Evolutionary conservation across 2,888 invertebrate genomes (phyloP).

Genomic region (Limnephilus marmoratus): DNA sequence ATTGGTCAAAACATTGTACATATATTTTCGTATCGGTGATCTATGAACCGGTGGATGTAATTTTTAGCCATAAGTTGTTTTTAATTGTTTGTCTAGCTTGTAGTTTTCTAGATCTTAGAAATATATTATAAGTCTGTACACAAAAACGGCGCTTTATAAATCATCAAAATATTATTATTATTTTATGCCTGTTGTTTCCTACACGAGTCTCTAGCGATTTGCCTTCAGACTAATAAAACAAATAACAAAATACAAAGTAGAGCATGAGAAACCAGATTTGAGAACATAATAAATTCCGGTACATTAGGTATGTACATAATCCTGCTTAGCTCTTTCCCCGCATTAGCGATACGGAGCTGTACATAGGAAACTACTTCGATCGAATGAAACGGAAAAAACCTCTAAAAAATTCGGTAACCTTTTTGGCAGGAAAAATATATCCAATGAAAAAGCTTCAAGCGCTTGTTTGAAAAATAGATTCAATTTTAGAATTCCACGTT

Average conservation of each 20-base stretch:
- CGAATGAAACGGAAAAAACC: constrained; percentile 20
- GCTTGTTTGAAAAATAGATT: constrained; percentile 59
- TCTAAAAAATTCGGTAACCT: constrained; percentile 27
- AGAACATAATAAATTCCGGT: neutral
- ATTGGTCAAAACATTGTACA: too few relatives aligned
- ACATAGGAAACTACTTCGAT: neutral
- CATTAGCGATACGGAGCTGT: neutral
- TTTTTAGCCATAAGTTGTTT: too few relatives aligned
- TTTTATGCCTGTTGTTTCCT: neutral
- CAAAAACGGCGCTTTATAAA: too few relatives aligned
- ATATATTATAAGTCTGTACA: too few relatives aligned
- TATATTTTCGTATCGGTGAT: too few relatives aligned
- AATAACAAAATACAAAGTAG: neutral
- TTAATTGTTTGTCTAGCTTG: too few relatives aligned
- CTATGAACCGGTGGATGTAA: too few relatives aligned
- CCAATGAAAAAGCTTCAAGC: constrained; percentile 45
- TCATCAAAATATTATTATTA: too few relatives aligned
- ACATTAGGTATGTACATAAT: neutral
- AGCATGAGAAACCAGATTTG: neutral
- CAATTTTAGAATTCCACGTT: constrained; percentile 63
- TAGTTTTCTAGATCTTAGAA: too few relatives aligned
- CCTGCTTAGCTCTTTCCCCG: neutral
- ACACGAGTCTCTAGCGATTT: neutral
- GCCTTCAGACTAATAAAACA: neutral
- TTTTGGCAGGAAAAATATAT: constrained; percentile 36